Evolutionary conservation across 2,113 vertebrate genomes (phyloP), one percentile per base, ranked within the genome.

Genomic region (Tonatia bakeri): DNA sequence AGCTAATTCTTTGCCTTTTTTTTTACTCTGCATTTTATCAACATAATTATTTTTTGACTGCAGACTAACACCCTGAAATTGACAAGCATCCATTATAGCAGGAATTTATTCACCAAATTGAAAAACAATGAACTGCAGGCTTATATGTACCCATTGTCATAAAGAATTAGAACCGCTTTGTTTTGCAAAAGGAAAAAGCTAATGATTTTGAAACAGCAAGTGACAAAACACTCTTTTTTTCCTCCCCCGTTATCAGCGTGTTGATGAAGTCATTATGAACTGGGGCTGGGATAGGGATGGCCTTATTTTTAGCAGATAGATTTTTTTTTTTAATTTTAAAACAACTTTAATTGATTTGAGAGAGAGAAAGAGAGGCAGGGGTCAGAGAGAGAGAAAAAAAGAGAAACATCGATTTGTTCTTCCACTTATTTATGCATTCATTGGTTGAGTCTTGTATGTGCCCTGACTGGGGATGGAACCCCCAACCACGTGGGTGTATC

Each of bases 161-260:
- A 98, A 98, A 99, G 98, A 99, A 99, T 99, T 99, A 99, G 99
- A 98, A 98, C 97, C 98, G 99, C 99, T 99, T 99, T 99, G 99
- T 99, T 99, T 98, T 65, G 91, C 90, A 50, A 97, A 98, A 99
- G 98, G 99, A 98, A 99, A 99, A 99, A 99, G 99, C 99, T 99
- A 99, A 99, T 99, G 99, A 99, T 99, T 99, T 99, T 99, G 98
- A 99, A 99, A 99, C 99, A 99, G 99, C 99, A 99, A 99, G 99
- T 99, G 99, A 99, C 99, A 99, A 99, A 99, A 97, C 97, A 95
- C 97, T 98, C 97, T 97, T 98, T 19, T 97, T 89, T 59, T 67
- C 67, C 76, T 97, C 70, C 94, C 95, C 96, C 97, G 97, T 98
- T 99, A 99, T 99, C 99, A 99, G 98, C 99, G 99, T 98, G 99